Evolutionary conservation across 1,140 invertebrate species (phyloP), one percentile per base, ranked within the genome.

Genomic region (Atopsyche davidsoni): DNA sequence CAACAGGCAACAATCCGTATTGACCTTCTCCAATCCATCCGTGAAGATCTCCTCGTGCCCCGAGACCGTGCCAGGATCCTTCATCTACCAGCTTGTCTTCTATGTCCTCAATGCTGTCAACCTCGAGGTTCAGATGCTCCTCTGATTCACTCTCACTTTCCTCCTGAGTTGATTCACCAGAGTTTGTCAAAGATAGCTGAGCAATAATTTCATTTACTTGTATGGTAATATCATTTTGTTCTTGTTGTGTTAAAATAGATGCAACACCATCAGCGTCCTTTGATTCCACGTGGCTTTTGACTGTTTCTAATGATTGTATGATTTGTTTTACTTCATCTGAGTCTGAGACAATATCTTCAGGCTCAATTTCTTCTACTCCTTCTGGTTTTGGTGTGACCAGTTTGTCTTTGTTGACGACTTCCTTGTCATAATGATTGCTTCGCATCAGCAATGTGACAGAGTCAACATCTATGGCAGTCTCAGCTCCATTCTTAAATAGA

Each of bases 391-490:
- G 45, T 31, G 41, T 48, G 3, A 36, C 41, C 18, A 57, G 32
- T 46, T 48, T 50, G 49, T 53, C 55, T 35, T 50, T 50, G 21
- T 42, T 53, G 35, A 53, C 32, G 28, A 50, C 50, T 35, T 52
- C 46, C 45, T 44, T 57, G 39, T 52, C 42, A 13, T 53, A 53
- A 69, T 72, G 55, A 62, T 71, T 38, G 17, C 63, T 62, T 36
- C 70, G 60, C 69, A 74, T 72, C 16, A 74, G 44, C 50, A 64
- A 53, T 23, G 68, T 57, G 11, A 74, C 68, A 41, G 60, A 64
- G 2, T 71, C 62, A 7, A 70, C 25, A 18, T 65, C 64, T 7
- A 64, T 69, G 1, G 70, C 69, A 48, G 71, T 72, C 47, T 66
- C 65, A 49, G 62, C 64, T 14, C 66, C 66, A 18, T 56, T 56